Evolutionary conservation across 2,888 invertebrate genomes (phyloP), one percentile per base, ranked within the genome.

Genomic region (Escarpia spicata): DNA sequence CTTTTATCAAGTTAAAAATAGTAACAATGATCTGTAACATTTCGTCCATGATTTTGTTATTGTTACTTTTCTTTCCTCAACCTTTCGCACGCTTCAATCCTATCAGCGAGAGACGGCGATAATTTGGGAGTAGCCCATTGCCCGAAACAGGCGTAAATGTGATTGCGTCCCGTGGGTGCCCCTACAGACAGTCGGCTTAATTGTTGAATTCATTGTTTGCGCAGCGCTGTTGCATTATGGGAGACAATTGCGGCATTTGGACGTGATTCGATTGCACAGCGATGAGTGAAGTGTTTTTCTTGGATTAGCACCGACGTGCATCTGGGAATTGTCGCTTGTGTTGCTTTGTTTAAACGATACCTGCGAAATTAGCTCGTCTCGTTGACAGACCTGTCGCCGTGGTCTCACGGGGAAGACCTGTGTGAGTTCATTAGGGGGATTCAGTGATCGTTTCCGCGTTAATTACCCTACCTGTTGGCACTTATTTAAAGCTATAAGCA

Each of bases 361-460:
- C 75, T 75, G 75, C 75, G 75, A 75, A 75, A 75, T 75, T n/a
- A 75, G 26, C 75, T 75, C 75, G n/a, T 75, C 75, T 75, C 75
- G n/a, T 75, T 52, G 10, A 52, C 52, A 52, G 52, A 52, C 12
- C 12, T 12, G 52, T 26, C 75, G 75, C 75, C 19, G 75, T 19
- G 6, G 75, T 75, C 75, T 75, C 75, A 15, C 75, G 75, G n/a
- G 75, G 26, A 75, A 19, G 26, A n/a, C n/a, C 6, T 75, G 75
- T 75, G 19, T 75, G 75, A 1, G 75, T 75, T 75, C 75, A 75
- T 75, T 75, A 75, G 19, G 75, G 75, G 75, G n/a, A 75, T 19
- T 26, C 75, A n/a, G 75, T n/a, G 75, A 6, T 6, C n/a, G 19
- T 26, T 75, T 75, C 75, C 26, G 75, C n/a, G n/a, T 19, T 75